Conservation (phyloP, 2,888 invertebrate species). For the Tipula confusa region DNA sequence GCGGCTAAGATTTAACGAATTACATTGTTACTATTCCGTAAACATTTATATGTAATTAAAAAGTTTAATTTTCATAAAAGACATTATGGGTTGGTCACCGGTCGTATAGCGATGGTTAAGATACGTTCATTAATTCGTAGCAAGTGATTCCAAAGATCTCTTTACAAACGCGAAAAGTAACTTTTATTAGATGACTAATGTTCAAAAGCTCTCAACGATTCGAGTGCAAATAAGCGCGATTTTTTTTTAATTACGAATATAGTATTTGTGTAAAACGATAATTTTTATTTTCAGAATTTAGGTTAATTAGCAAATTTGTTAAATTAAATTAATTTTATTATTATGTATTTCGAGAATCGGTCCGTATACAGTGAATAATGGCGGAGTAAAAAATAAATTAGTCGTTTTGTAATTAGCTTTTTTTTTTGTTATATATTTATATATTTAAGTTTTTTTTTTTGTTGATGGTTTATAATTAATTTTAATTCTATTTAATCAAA, state of each 20-base stretch:
- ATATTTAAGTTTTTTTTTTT: neutral
- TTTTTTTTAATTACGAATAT: neutral
- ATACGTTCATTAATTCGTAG: too few relatives aligned
- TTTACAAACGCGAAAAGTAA: too few relatives aligned
- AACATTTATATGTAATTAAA: too few relatives aligned
- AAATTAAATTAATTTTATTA: neutral
- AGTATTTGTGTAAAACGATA: neutral
- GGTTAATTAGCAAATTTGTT: neutral
- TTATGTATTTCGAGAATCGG: neutral
- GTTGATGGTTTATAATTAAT: neutral
- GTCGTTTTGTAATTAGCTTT: neutral
- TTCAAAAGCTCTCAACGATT: neutral
- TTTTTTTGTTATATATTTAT: too few relatives aligned
- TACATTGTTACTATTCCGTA: too few relatives aligned
- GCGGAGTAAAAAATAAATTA: neutral
- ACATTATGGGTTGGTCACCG: too few relatives aligned
- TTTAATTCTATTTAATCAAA: neutral
- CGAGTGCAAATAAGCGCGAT: neutral
- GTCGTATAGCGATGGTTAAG: too few relatives aligned
- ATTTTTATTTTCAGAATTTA: neutral
- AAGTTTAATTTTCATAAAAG: too few relatives aligned
- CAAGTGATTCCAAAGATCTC: too few relatives aligned
- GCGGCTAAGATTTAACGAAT: too few relatives aligned
- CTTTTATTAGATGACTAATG: too few relatives aligned
- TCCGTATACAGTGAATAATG: too few relatives aligned